Conservation (phyloP, 2,797 vertebrate species). For the Aviceda leuphotes region DNA sequence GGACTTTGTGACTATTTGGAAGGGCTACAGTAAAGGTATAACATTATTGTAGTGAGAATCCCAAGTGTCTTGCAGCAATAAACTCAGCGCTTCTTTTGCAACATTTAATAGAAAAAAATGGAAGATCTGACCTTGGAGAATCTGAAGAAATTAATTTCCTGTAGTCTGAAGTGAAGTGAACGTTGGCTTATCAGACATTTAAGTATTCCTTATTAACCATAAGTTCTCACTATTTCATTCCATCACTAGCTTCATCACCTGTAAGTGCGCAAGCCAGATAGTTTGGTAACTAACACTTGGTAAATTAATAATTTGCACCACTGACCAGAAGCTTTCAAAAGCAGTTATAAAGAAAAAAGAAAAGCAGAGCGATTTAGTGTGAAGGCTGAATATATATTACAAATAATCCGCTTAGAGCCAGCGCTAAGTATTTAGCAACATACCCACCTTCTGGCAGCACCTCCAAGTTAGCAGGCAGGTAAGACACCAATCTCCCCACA, state of each 20-base stretch:
- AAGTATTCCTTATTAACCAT: neutral
- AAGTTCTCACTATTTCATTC: neutral
- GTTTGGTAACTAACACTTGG: neutral
- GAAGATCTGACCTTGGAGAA: neutral
- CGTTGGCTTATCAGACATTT: neutral
- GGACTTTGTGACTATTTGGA: neutral
- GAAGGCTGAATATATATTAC: neutral
- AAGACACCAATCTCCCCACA: neutral
- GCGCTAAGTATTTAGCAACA: neutral
- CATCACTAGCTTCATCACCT: neutral
- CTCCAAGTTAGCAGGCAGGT: neutral
- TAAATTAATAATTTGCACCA: neutral
- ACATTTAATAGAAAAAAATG: neutral
- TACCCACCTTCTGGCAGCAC: neutral
- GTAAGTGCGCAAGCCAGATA: neutral
- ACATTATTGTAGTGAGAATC: neutral
- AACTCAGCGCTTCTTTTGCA: neutral
- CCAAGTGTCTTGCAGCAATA: neutral
- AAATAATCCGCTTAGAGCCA: neutral
- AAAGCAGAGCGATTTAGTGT: neutral
- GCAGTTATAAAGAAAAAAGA: neutral
- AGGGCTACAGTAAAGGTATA: neutral
- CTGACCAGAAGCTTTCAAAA: neutral
- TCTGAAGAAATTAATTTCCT: neutral
- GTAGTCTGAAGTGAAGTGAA: neutral